Base-by-base conservation (phyloP, 2,797 vertebrate genomes). In the Propithecus deckenii region DNA sequence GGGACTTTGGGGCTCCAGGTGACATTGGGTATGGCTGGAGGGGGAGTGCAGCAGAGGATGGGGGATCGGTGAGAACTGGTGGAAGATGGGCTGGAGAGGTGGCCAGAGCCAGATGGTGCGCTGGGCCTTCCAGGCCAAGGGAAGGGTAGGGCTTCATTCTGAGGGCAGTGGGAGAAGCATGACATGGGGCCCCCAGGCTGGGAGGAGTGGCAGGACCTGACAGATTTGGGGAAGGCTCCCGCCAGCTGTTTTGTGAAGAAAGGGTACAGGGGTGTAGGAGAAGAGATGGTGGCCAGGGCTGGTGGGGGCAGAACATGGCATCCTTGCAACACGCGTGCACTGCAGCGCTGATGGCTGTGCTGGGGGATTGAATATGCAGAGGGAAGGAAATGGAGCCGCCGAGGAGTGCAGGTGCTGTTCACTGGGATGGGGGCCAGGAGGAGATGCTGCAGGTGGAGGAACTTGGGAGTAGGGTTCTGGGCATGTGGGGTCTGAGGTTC, bases 321-420 rank as follows among this genome's bases (percentile, higher is more conserved):
- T 55, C 15, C 48, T 48, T 3, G 7, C 38, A 28, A 38, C 12
- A 0, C 6, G 25, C 0, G 13, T 23, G 18, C 3, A 17, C 0
- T 4, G 14, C n/a, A 38, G 30, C 10, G 9, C 2, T 20, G 59
- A 35, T 10, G 52, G 46, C 12, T 7, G 1, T 50, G 38, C 23
- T 59, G 71, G 76, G 50, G 71, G 76, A 35, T 6, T 18, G 30
- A 61, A n/a, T 20, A 8, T 30, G 1, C 28, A 48, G 71, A 65
- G 46, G 11, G 28, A 41, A 20, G 22, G 38, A 35, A 25, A 61
- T 1, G 13, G 65, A 59, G 76, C 30, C 63, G 8, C 76, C 9
- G 0, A 32, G 10, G 52, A 4, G 5, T 2, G 28, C 4, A 7
- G 11, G 13, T 59, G 57, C 48, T 1, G 0, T 32, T 74, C 41